phyloP scores from a whole-genome alignment of 2,113 vertebrate species.

The Bombycilla garrulus region DNA sequence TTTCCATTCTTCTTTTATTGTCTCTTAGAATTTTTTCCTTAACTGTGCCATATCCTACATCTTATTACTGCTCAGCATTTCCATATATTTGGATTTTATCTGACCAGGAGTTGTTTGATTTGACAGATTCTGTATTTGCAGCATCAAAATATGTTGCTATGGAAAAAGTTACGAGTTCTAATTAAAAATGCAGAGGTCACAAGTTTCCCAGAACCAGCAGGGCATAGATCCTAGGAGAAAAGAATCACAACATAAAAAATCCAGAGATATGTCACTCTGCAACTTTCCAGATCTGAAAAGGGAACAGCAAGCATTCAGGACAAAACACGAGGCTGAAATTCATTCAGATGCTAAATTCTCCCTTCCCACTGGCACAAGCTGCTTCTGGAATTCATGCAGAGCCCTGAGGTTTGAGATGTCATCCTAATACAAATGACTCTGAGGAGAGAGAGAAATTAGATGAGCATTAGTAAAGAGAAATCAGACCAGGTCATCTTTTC shows the following conservation, averaged over 20 bases:
- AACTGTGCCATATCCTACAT: background rate
- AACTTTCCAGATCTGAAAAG: constrained; percentile 71
- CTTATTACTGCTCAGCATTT: background rate
- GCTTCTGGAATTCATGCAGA: background rate
- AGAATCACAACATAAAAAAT: constrained; percentile 65
- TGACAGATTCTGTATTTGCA: constrained; percentile 72
- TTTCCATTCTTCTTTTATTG: background rate
- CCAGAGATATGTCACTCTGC: constrained; percentile 59
- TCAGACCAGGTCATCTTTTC: background rate
- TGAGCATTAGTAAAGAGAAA: background rate
- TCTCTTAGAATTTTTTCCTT: background rate
- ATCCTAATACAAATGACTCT: background rate
- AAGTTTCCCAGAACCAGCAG: constrained; percentile 80
- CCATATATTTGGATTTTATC: constrained; percentile 1
- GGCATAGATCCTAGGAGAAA: constrained; percentile 74
- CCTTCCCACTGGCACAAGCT: background rate
- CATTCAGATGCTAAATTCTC: background rate
- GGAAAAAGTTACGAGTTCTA: constrained; percentile 78
- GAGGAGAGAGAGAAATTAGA: background rate
- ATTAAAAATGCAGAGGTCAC: constrained; percentile 81
- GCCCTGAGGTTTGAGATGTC: background rate
- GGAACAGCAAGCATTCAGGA: background rate
- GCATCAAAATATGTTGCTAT: constrained; percentile 74
- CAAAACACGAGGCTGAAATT: background rate
- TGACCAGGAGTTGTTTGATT: constrained; percentile 55